Conservation (phyloP, 2,888 invertebrate genomes). For the Acleris literana region DNA sequence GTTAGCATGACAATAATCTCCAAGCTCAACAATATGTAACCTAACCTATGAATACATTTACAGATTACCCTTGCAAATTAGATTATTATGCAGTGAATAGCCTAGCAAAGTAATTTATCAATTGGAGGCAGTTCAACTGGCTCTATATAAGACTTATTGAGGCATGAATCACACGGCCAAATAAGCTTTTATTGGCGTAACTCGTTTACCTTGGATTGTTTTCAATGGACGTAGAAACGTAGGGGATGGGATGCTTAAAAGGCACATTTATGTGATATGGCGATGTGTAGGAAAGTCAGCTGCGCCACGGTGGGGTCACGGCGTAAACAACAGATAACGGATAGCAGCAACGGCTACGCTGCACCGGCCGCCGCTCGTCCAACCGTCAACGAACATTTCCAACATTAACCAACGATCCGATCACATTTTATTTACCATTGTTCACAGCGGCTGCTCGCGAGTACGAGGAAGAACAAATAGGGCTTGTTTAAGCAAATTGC, state of each 20-base stretch:
- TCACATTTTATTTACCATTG: slow-evolving; percentile 45
- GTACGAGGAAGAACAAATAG: slow-evolving; percentile 46
- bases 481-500: slow-evolving; percentile 61
- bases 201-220: slow-evolving; percentile 21
- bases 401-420: slow-evolving; percentile 38
- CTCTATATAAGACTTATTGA: slow-evolving; percentile 7
- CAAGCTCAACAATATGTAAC: slow-evolving; percentile 11
- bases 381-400: slow-evolving; percentile 38
- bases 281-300: not conserved
- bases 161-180: slow-evolving; percentile 25
- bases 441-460: slow-evolving; percentile 42
- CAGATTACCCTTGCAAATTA: slow-evolving; percentile 9
- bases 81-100: slow-evolving; percentile 11
- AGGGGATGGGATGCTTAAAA: not conserved
- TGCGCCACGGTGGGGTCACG: not conserved
- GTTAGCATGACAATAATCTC: slow-evolving; percentile 21
- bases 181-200: slow-evolving; percentile 19
- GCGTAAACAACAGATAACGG: slow-evolving; percentile 31
- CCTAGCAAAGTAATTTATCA: slow-evolving; percentile 15
- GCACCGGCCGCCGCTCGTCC: slow-evolving; percentile 40
- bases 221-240: slow-evolving; percentile 5
- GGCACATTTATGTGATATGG: not conserved
- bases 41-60: slow-evolving; percentile 9
- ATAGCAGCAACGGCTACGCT: slow-evolving; percentile 13
- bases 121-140: slow-evolving; percentile 1